These are phyloP conservation scores for Micromys minutus DNA, from an alignment of 2,113 vertebrate genomes.

Conservation along the genomic window DNA sequence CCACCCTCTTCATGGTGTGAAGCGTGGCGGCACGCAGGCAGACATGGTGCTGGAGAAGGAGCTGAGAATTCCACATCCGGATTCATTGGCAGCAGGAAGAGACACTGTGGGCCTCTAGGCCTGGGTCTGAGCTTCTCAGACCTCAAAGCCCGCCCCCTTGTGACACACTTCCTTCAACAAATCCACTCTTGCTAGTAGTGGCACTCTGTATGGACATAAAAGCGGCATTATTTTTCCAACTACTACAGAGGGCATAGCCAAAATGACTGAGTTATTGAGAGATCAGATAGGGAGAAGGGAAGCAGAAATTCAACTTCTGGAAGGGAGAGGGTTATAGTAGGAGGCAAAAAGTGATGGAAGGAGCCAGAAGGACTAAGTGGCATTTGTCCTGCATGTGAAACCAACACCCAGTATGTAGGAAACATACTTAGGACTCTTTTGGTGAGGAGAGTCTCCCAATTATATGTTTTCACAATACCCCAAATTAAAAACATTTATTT, in stretches of 20 bases:
- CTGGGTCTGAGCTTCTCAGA: neutral
- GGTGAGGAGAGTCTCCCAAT: neutral
- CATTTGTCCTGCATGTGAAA: neutral
- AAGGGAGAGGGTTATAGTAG: too few species aligned
- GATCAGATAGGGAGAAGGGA: neutral
- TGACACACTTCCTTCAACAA: neutral
- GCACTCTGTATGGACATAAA: neutral
- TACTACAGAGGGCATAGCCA: too few species aligned
- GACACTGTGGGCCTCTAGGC: neutral
- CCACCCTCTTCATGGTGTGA: neutral
- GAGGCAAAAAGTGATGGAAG: neutral
- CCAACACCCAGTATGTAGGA: neutral
- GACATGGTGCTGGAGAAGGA: neutral
- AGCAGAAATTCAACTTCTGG: too few species aligned
- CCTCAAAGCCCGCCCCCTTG: neutral
- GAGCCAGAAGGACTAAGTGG: neutral
- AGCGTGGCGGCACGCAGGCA: neutral
- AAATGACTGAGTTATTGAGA: neutral
- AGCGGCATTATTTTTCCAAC: neutral
- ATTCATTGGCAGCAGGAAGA: neutral
- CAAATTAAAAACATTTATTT: slow-evolving; percentile 19
- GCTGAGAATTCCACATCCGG: neutral
- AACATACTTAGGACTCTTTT: neutral
- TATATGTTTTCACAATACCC: neutral
- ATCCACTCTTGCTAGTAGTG: neutral